Evolutionary conservation across 2,888 invertebrate genomes (phyloP), one percentile per base, ranked within the genome.

Genomic region (Enchytraeus crypticus): DNA sequence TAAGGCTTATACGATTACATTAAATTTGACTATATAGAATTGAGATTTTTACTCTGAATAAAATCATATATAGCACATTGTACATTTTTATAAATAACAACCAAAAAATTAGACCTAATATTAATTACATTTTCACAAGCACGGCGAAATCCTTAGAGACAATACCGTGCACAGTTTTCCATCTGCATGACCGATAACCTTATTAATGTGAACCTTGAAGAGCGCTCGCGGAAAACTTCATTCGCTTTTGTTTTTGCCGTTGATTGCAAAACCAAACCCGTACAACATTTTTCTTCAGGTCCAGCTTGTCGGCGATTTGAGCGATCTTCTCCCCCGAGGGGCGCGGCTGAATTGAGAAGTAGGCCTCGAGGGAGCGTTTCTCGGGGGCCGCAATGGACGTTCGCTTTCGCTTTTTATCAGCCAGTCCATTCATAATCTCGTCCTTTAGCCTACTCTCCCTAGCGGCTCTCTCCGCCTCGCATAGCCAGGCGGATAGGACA

Each of bases 261-360:
- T 98, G 98, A 82, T 98, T 98, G 81, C 98, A 98, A 82, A 99
- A 99, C 98, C 98, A 99, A 70, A 98, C 98, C 69, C 98, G 86
- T 61, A 99, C 98, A 70, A 98, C 98, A 81, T 98, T 98, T 84
- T 99, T 98, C 85, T 98, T 98, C 72, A 99, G 85, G 83, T 98
- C 98, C 73, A 98, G 84, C 78, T 98, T 97, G 82, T 98, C 97
- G 65, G 98, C 98, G 73, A 99, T 99, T 69, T 97, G 97, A 53
- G 97, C 96, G 70, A 98, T 98, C 82, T 98, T 95, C 82, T 98
- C 98, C 38, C 98, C 97, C 21, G 95, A 95, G 0, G 98, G 98
- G 69, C 98, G 84, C 57, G 97, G 98, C 79, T 98, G 98, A 58
- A 96, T 93, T 53, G 93, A 92, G 79, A 97, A 97, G 81, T 96